Conservation (phyloP, 1,140 invertebrate species). For the honey bee (Apis mellifera) region Amel_HAv3.1 CM009934.2:8075501-8076000, state of each 20-base stretch:
- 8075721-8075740: conserved; percentile 69
- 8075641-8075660: conserved; percentile 15
- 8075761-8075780: background rate
- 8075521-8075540: too few relatives aligned
- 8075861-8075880: too few relatives aligned
- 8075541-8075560: too few relatives aligned
- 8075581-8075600: too few relatives aligned
- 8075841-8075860: background rate
- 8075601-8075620: background rate
- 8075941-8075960: too few relatives aligned
- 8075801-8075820: conserved; percentile 6
- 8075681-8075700: conserved; percentile 76
- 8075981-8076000: background rate
- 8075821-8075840: background rate
- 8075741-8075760: conserved; percentile 8
- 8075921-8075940: too few relatives aligned
- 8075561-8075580: too few relatives aligned
- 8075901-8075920: too few relatives aligned
- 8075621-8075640: conserved; percentile 10
- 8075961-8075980: too few relatives aligned
- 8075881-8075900: too few relatives aligned
- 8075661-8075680: conserved; percentile 77
- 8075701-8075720: conserved; percentile 75
- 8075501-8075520: too few relatives aligned
- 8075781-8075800: conserved; percentile 4